Evolutionary conservation across 2,113 vertebrate species (phyloP).

Genomic region (Pseudopodoces humilis): DNA sequence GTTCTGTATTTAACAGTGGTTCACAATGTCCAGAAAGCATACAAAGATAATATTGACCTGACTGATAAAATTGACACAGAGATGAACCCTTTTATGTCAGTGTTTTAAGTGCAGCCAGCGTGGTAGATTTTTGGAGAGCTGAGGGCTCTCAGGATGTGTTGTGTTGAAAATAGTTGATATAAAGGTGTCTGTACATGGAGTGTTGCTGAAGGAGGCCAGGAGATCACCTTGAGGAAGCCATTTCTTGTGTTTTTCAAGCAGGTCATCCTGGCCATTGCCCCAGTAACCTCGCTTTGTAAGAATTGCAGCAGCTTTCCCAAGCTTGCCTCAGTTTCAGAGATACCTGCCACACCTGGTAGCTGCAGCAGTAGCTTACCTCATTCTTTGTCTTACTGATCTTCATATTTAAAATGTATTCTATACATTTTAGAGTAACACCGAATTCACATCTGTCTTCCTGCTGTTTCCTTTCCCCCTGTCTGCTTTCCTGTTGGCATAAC

Average conservation of each 20-base stretch:
- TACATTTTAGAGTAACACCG: not conserved
- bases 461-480: not conserved
- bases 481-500: not conserved
- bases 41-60: not conserved
- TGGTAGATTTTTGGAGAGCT: not conserved
- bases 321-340: not conserved
- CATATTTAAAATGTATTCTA: not conserved
- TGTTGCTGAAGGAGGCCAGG: not conserved
- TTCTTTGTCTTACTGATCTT: not conserved
- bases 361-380: not conserved
- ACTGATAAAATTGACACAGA: not conserved
- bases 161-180: not conserved
- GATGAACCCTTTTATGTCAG: not conserved
- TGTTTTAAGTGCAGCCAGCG: not conserved
- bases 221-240: not conserved
- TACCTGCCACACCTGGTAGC: not conserved
- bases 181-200: not conserved
- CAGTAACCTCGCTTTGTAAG: not conserved
- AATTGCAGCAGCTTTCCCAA: not conserved
- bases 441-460: not conserved
- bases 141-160: not conserved
- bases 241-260: not conserved
- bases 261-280: not conserved
- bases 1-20: not conserved
- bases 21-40: not conserved